phyloP scores from a whole-genome alignment of 2,888 invertebrate genomes.

The Drosophila trichaetosa region DNA sequence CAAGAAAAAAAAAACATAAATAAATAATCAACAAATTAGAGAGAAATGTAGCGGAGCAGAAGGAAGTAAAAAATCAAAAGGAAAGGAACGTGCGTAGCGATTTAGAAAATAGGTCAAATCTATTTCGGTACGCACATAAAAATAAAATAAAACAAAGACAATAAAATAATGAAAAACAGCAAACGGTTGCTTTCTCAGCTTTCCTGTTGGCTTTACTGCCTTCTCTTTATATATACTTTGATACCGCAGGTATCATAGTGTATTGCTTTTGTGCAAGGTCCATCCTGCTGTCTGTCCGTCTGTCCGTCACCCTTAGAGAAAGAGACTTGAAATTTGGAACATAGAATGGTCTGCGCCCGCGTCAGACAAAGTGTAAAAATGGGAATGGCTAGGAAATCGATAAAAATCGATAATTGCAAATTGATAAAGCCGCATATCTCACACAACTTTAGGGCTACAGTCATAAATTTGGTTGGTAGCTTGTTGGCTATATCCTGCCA shows the following conservation, averaged over 20 bases:
- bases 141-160: conserved; percentile 38
- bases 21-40: conserved; percentile 3
- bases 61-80: conserved; percentile 32
- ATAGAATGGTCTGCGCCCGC: not conserved
- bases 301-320: not conserved
- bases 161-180: conserved; percentile 52
- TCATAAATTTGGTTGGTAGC: not conserved
- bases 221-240: not conserved
- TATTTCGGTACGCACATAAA: conserved; percentile 57
- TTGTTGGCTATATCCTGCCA: not conserved
- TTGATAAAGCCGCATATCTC: not conserved
- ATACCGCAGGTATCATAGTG: too few relatives aligned
- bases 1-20: conserved; percentile 9
- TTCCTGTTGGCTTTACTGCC: conserved; percentile 32
- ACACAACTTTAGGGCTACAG: not conserved
- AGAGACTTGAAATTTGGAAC: not conserved
- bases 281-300: too few relatives aligned
- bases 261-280: too few relatives aligned
- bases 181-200: conserved; percentile 43
- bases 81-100: conserved; percentile 56
- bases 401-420: not conserved
- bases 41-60: conserved; percentile 10
- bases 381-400: not conserved
- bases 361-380: not conserved
- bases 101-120: conserved; percentile 75